These are phyloP conservation scores for Caenorhabditis remanei DNA, from an alignment of 1,140 invertebrate genomes.

Conservation along the genomic window DNA sequence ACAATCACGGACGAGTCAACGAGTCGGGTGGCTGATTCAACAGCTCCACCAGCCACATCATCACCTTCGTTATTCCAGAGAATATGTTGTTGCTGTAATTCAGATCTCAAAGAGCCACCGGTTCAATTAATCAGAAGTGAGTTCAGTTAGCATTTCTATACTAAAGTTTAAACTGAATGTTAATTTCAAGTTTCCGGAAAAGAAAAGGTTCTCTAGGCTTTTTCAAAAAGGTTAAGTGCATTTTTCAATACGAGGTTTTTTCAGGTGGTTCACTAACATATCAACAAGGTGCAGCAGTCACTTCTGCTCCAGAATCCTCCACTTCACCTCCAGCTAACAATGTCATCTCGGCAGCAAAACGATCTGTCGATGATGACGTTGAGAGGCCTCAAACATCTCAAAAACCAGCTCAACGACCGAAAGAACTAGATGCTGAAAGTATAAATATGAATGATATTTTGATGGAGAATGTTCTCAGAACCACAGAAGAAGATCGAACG, in stretches of 20 bases:
- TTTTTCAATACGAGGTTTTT: background rate
- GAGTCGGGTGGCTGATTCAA: slow-evolving; percentile 32
- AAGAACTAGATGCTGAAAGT: slow-evolving; percentile 10
- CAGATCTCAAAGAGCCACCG: slow-evolving; percentile 42
- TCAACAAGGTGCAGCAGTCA: slow-evolving; percentile 4
- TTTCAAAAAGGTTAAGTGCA: background rate
- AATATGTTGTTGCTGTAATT: slow-evolving; percentile 39
- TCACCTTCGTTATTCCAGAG: slow-evolving; percentile 33
- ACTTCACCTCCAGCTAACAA: background rate
- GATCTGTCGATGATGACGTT: slow-evolving; percentile 10
- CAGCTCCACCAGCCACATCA: slow-evolving; percentile 10
- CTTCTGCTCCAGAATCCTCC: background rate
- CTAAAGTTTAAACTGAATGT: background rate
- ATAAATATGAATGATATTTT: slow-evolving; percentile 40
- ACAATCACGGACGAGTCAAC: slow-evolving; percentile 52
- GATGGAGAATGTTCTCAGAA: slow-evolving; percentile 4
- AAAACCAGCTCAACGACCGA: background rate
- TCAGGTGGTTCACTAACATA: slow-evolving; percentile 41
- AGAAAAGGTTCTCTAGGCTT: too few relatives aligned
- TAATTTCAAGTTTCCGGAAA: too few relatives aligned
- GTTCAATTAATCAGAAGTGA: slow-evolving; percentile 38
- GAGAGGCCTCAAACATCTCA: slow-evolving; percentile 37
- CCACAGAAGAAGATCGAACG: slow-evolving; percentile 41
- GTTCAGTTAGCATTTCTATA: background rate
- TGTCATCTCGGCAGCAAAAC: slow-evolving; percentile 23